phyloP scores from a whole-genome alignment of 2,113 vertebrate genomes.

The Hemibagrus wyckioides region DNA sequence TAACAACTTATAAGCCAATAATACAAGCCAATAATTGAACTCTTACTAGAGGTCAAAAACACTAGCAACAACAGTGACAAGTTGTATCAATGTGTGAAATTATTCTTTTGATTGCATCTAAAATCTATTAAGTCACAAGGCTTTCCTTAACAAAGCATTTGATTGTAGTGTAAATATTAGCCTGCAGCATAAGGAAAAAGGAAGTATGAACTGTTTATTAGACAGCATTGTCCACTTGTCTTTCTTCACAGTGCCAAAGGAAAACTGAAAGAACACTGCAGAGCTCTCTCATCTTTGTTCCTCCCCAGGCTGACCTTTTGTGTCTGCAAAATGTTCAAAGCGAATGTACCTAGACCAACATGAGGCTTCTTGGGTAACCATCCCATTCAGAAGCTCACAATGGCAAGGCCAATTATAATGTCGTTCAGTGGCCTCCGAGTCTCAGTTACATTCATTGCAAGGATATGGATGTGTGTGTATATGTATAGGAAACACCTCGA shows the following conservation, averaged over 20 bases:
- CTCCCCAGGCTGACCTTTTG: slow-evolving; percentile 72
- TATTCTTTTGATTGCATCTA: background rate
- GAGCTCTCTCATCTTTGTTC: slow-evolving; percentile 73
- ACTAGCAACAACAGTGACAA: background rate
- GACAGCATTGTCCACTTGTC: slow-evolving; percentile 67
- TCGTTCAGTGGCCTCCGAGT: slow-evolving; percentile 71
- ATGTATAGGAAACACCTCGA: slow-evolving; percentile 70
- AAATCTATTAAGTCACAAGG: background rate
- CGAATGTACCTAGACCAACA: slow-evolving; percentile 76
- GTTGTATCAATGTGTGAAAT: background rate
- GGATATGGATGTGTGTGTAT: slow-evolving; percentile 53
- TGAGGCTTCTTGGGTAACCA: slow-evolving; percentile 81
- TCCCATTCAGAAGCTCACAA: slow-evolving; percentile 77
- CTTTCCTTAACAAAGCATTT: background rate
- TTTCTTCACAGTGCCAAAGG: slow-evolving; percentile 68
- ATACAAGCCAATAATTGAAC: background rate
- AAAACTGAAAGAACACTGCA: slow-evolving; percentile 65
- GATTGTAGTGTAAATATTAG: slow-evolving; percentile 32
- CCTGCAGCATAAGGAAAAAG: slow-evolving; percentile 25
- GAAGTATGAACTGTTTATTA: slow-evolving; percentile 45
- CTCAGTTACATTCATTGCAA: slow-evolving; percentile 75
- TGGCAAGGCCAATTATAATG: slow-evolving; percentile 75
- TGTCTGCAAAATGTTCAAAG: slow-evolving; percentile 78
- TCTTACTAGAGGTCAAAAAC: background rate
- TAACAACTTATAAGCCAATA: background rate